Evolutionary conservation across 2,888 invertebrate species (phyloP).

Genomic region (Dendrolimus pini): DNA sequence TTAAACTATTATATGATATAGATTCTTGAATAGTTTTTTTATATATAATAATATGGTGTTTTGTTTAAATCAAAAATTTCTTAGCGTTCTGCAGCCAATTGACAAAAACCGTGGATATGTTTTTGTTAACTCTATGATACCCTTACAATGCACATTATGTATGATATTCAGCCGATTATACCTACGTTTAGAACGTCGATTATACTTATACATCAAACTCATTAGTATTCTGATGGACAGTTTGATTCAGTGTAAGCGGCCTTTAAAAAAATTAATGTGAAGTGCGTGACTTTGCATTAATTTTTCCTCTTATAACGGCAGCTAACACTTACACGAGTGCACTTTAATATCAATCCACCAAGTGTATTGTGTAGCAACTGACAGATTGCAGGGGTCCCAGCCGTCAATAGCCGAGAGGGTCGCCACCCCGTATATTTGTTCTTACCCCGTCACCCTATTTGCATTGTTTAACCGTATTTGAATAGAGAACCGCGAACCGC

Average conservation of each 20-base stretch:
- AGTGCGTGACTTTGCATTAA: conserved; percentile 10
- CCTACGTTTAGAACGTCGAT: too few relatives aligned
- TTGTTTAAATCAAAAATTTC: too few relatives aligned
- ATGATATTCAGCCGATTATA: too few relatives aligned
- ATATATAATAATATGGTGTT: too few relatives aligned
- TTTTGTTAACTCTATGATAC: too few relatives aligned
- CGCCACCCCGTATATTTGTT: conserved; percentile 55
- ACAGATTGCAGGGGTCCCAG: conserved; percentile 45
- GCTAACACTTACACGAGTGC: conserved; percentile 37
- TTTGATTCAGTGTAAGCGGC: neutral
- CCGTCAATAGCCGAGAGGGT: conserved; percentile 48
- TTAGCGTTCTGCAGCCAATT: too few relatives aligned
- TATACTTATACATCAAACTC: neutral
- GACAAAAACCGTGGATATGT: too few relatives aligned
- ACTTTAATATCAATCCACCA: conserved; percentile 41
- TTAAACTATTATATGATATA: too few relatives aligned
- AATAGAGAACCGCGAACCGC: conserved; percentile 41
- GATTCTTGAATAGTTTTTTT: too few relatives aligned
- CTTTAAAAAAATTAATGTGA: neutral
- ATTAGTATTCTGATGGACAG: neutral
- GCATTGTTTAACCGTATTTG: conserved; percentile 68
- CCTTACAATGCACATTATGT: too few relatives aligned
- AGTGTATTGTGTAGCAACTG: conserved; percentile 49
- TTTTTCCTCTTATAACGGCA: conserved; percentile 20
- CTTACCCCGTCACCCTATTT: conserved; percentile 60